Percentiles rank a stretch among this genome's conserved stretches.
Evolutionary conservation across 2,888 invertebrate species (phyloP).

Genomic region (Morpho achilles): DNA sequence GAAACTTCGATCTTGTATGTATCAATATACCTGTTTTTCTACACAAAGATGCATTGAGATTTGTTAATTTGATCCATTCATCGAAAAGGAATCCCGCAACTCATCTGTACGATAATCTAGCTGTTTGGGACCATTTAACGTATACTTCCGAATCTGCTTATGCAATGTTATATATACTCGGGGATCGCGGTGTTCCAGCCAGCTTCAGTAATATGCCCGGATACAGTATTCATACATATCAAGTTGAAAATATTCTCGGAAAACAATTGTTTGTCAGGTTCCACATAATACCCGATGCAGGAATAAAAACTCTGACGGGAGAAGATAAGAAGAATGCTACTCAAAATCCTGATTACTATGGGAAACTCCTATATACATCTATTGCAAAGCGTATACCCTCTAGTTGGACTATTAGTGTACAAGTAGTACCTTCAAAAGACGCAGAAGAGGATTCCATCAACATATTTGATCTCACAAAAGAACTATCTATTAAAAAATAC

Average conservation of each 20-base stretch:
- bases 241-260: constrained; percentile 86
- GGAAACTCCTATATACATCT: background rate
- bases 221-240: constrained; percentile 94
- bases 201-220: constrained; percentile 95
- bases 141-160: constrained; percentile 90
- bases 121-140: constrained; percentile 95
- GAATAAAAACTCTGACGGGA: background rate
- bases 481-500: background rate
- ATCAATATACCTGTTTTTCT: constrained; percentile 94
- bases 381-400: background rate
- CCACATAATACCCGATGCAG: constrained; percentile 84
- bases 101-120: constrained; percentile 90
- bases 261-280: constrained; percentile 89
- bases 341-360: background rate
- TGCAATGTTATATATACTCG: constrained; percentile 88
- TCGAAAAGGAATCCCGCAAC: constrained; percentile 95
- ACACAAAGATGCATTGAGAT: constrained; percentile 90
- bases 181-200: constrained; percentile 94
- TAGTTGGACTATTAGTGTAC: background rate
- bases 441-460: background rate
- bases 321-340: background rate
- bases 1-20: constrained; percentile 93
- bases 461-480: background rate
- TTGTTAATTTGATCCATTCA: constrained; percentile 94
- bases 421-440: background rate